Evolutionary conservation across 1,140 invertebrate species (phyloP).

Genomic region (Drosophila sechellia): DNA sequence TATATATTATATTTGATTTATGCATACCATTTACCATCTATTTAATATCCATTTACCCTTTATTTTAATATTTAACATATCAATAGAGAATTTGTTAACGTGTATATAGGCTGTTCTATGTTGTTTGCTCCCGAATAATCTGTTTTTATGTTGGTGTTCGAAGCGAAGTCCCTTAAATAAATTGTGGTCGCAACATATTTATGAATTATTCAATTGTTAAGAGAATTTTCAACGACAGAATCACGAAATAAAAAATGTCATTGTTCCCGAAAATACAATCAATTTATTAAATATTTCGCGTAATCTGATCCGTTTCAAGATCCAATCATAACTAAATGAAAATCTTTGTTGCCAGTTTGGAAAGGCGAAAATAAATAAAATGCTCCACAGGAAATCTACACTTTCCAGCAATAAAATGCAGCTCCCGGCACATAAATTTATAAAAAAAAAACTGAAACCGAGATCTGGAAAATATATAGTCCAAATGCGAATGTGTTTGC

Average conservation of each 20-base stretch:
- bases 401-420: slow-evolving; percentile 53
- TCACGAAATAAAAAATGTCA: neutral
- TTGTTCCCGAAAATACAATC: slow-evolving; percentile 6
- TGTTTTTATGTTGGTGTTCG: neutral
- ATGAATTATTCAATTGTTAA: slow-evolving; percentile 30
- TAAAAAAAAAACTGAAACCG: slow-evolving; percentile 53
- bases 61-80: neutral
- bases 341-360: slow-evolving; percentile 47
- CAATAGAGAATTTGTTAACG: neutral
- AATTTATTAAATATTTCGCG: slow-evolving; percentile 7
- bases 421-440: slow-evolving; percentile 62
- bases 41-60: neutral
- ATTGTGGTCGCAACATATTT: neutral
- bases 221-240: neutral
- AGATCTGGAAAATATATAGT: slow-evolving; percentile 54
- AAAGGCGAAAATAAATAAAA: slow-evolving; percentile 34
- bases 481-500: slow-evolving; percentile 5
- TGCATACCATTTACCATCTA: too few species aligned
- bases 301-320: slow-evolving; percentile 17
- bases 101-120: too few species aligned
- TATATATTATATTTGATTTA: too few species aligned
- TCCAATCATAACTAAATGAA: slow-evolving; percentile 46
- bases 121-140: neutral
- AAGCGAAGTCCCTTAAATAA: neutral
- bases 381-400: slow-evolving; percentile 52